Percentiles rank a stretch among this genome's conserved stretches.
Evolutionary conservation across 1,140 invertebrate genomes (phyloP).

Genomic region (Oreohelix idahoensis): DNA sequence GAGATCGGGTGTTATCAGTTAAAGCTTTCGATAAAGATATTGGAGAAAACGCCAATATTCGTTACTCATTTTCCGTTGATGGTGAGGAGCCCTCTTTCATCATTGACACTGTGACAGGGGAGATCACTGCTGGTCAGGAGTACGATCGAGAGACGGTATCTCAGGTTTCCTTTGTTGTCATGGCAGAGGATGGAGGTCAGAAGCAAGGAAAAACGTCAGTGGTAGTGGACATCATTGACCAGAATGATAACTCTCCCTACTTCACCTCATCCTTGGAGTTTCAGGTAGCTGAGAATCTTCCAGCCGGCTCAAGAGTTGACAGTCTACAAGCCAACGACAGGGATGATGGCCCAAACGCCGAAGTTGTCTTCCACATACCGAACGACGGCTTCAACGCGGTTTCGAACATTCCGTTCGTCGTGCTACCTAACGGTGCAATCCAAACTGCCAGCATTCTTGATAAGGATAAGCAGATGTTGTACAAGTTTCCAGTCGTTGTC

Average conservation of each 20-base stretch:
- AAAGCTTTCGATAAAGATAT: constrained; percentile 94
- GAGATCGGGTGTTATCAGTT: constrained; percentile 90
- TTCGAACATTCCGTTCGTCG: constrained; percentile 81
- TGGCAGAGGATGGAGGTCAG: constrained; percentile 90
- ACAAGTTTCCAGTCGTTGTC: constrained; percentile 89
- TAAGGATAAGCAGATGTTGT: constrained; percentile 84
- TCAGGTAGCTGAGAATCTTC: constrained; percentile 55
- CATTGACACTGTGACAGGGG: constrained; percentile 87
- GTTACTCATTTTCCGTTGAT: constrained; percentile 82
- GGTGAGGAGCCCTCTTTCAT: constrained; percentile 90
- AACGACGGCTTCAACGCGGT: not conserved
- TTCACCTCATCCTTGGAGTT: constrained; percentile 78
- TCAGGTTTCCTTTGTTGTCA: constrained; percentile 89
- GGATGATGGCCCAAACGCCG: constrained; percentile 81
- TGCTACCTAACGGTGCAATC: constrained; percentile 87
- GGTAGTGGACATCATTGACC: constrained; percentile 90
- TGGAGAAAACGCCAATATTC: constrained; percentile 93
- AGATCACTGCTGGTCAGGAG: constrained; percentile 86
- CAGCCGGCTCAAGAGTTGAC: constrained; percentile 84
- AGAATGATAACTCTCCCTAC: constrained; percentile 92
- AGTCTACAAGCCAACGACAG: constrained; percentile 88
- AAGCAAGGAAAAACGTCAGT: constrained; percentile 88
- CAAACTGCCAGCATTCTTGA: constrained; percentile 84
- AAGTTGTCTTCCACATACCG: constrained; percentile 84
- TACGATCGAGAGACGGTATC: constrained; percentile 92